Base-by-base conservation (phyloP, 2,113 vertebrate genomes). In the Gambusia affinis region DNA sequence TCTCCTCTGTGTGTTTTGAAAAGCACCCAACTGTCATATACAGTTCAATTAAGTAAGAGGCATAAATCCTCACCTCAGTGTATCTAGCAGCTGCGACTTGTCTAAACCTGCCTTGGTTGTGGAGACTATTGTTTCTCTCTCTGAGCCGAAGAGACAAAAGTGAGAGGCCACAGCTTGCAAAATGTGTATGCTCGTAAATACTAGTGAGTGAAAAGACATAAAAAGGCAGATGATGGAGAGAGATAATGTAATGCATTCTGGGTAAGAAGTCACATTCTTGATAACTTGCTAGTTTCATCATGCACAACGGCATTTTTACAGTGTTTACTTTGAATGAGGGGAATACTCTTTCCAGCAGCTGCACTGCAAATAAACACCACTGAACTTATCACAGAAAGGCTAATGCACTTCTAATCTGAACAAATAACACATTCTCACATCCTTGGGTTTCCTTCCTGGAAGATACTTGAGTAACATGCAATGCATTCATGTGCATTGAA, bases 351-450 rank as follows among this genome's bases (percentile, higher is more conserved):
- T 65, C 76, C 71, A 75, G 70, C 89, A 91, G 90, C 91, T 91
- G 88, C 73, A 60, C 80, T 81, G 78, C 75, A 89, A 87, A 89
- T 91, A 93, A 92, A 94, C 91, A 92, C 29, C 66, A 68, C 57
- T 70, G 81, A 63, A 76, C 85, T 84, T 77, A 79, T 81, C 83
- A 65, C 73, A 64, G 83, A 88, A 75, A 67, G 88, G 83, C 88
- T 84, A 88, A 74, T 72, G 80, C 85, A 81, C 51, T 91, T 89
- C 79, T 72, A 72, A 85, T 89, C 79, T 75, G 72, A 82, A 81
- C 72, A 81, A 83, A 74, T 47, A 66, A 39, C 73, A 75, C 44
- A 65, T 78, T 81, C 78, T 70, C 74, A 28, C 35, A 67, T 71
- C 74, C 63, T 79, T 78, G 64, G 27, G 64, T 79, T 80, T 79